These are phyloP conservation scores for Orthosia incerta DNA, from an alignment of 2,888 invertebrate species.

Conservation along the genomic window DNA sequence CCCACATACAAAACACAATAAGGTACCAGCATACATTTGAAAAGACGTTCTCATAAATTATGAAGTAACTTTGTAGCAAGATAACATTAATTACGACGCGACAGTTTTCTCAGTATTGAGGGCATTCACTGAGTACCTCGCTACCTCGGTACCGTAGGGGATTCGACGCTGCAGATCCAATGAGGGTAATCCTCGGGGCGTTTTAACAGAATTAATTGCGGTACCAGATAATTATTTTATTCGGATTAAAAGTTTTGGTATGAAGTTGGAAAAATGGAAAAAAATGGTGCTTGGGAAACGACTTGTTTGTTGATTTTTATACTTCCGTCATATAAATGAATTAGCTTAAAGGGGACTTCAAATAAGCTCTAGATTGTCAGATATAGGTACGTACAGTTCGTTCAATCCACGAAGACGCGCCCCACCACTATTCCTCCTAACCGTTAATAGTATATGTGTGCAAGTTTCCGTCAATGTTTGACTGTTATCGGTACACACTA, in stretches of 20 bases:
- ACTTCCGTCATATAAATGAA: too few species aligned
- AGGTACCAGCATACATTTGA: slow-evolving; percentile 43
- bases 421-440: too few species aligned
- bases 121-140: neutral
- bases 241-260: slow-evolving; percentile 2
- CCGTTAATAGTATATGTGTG: too few species aligned
- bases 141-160: slow-evolving; percentile 32
- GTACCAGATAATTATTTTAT: slow-evolving; percentile 46
- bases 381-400: too few species aligned
- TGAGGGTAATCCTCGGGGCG: slow-evolving; percentile 35
- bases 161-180: slow-evolving; percentile 28
- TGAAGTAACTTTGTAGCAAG: slow-evolving; percentile 44
- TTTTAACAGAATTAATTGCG: slow-evolving; percentile 43
- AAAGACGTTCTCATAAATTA: slow-evolving; percentile 53
- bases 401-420: too few species aligned
- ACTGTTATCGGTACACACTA: too few species aligned
- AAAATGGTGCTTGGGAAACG: neutral
- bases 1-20: slow-evolving; percentile 32
- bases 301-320: too few species aligned
- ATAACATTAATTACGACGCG: slow-evolving; percentile 66
- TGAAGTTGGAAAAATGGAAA: neutral
- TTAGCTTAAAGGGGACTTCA: too few species aligned
- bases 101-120: slow-evolving; percentile 49
- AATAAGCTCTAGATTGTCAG: too few species aligned
- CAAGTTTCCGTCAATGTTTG: too few species aligned